Evolutionary conservation across 2,888 invertebrate genomes (phyloP), one percentile per base, ranked within the genome.

Genomic region (Eupithecia insigniata): DNA sequence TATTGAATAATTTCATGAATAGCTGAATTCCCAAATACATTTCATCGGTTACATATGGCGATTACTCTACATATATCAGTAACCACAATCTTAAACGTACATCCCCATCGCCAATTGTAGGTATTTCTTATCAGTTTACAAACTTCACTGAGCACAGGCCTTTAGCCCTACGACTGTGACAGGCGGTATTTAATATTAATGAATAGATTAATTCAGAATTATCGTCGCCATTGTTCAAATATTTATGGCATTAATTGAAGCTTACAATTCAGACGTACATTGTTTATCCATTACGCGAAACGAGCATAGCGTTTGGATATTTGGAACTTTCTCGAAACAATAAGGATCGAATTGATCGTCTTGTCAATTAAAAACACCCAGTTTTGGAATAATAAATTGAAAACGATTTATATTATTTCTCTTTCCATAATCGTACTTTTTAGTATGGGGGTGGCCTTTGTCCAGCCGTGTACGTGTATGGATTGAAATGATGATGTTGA

Each of bases 221-320:
- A 76, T 72, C 61, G 36, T 58, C 67, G 51, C 34, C 69, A 73
- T 71, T 65, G 68, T 68, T 75, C 69, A 71, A 76, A 73, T 73
- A 75, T 78, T 78, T 71, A 71, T 65, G 67, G 66, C 70, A 71
- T 55, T 75, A 75, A 76, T 74, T 72, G 71, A 67, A 69, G 69
- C 74, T 73, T 73, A 74, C 69, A 69, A 71, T 76, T 68, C 71
- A 73, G 66, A 74, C 73, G 66, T 76, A 77, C 76, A 66, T 62
- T 74, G 76, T 73, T 76, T 74, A 72, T 72, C 74, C 73, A 78
- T 78, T 76, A 78, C 66, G 70, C 61, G 62, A 73, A 76, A 70
- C 64, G 64, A 64, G 12, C 36, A 36, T 36, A 34, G 43, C 34
- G 64, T 64, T 64, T 36, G 64, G 36, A 34, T 64, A 64, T 64